Base-by-base conservation (phyloP, 1,140 invertebrate genomes). In the Caenorhabditis briggsae region DNA sequence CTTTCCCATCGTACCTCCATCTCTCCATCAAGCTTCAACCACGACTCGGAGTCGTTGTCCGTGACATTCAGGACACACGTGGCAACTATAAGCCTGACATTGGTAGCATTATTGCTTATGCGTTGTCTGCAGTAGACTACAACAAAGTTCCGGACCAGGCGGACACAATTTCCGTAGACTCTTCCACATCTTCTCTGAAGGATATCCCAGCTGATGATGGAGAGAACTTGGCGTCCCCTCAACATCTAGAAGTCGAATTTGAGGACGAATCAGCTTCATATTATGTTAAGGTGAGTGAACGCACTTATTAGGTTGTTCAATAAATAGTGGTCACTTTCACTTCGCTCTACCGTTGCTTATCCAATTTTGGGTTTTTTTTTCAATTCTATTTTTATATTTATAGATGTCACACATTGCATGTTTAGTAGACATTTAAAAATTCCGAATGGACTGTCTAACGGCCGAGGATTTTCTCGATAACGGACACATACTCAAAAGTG, bases 41-140 rank as follows among this genome's bases (percentile, higher is more conserved):
- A 91, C 94, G 11, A 93, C 94, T 95, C 20, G 95, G 95, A 1
- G 94, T 97, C 11, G 93, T 96, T 14, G 95, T 97, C 0, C 95
- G 95, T 88, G 96, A 97, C 91, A 94, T 89, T 56, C 82, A 88
- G 12, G 91, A 92, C 82, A 43, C 61, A 7, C 90, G 92, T 59
- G 89, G 89, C n/a, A 88, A 82, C 78, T 64, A 85, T 25, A 89
- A 84, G 23, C 91, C 94, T 18, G 96, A 98, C 92, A 95, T 95
- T 1, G 96, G 96, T 88, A 97, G 96, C 0, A 95, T 97, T 70
- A 96, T 97, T 85, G 96, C 96, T 0, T 96, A 96, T 91, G 94
- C 96, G 7, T 91, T 97, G 0, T 93, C 91, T 6, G 92, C 91
- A 18, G 50, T 83, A 5, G 88, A 91, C 55, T 91, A 91, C 82